phyloP scores from a whole-genome alignment of 2,888 invertebrate genomes.

The Ormyrus labotus region DNA sequence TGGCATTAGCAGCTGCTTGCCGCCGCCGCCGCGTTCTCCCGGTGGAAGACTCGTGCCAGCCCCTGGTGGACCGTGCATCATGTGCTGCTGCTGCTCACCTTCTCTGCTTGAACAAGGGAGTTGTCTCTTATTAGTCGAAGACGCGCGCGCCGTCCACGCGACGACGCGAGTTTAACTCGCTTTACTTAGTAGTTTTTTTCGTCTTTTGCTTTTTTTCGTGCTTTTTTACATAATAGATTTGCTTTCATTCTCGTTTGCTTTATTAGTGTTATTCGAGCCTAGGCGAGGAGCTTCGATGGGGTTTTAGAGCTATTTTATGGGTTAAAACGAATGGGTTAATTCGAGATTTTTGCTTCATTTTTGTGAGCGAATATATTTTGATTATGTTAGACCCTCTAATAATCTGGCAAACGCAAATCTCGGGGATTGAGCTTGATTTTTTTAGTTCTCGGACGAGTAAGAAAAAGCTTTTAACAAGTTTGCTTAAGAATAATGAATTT shows the following conservation, averaged over 20 bases:
- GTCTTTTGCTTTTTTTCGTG: neutral
- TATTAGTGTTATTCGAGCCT: neutral
- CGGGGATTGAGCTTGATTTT: too few relatives aligned
- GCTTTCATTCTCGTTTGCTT: neutral
- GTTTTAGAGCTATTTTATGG: neutral
- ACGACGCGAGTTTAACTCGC: neutral
- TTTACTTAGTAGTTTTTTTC: neutral
- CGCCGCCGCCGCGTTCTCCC: slow-evolving; percentile 73
- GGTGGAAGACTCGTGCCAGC: slow-evolving; percentile 69
- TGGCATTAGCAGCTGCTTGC: slow-evolving; percentile 75
- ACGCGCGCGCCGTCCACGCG: slow-evolving; percentile 38
- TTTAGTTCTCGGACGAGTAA: too few relatives aligned
- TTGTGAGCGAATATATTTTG: too few relatives aligned
- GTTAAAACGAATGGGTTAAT: neutral
- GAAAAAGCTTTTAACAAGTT: too few relatives aligned
- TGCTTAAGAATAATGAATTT: too few relatives aligned
- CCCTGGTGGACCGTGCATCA: slow-evolving; percentile 69
- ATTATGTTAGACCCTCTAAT: slow-evolving; percentile 22
- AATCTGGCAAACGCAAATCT: neutral
- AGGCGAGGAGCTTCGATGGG: neutral
- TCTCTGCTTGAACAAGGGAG: slow-evolving; percentile 75
- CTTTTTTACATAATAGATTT: neutral
- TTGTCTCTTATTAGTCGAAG: slow-evolving; percentile 59
- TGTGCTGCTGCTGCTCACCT: slow-evolving; percentile 72
- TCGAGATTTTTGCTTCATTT: neutral